Evolutionary conservation across 2,113 vertebrate genomes (phyloP).

Genomic region (Rhinogobius similis): DNA sequence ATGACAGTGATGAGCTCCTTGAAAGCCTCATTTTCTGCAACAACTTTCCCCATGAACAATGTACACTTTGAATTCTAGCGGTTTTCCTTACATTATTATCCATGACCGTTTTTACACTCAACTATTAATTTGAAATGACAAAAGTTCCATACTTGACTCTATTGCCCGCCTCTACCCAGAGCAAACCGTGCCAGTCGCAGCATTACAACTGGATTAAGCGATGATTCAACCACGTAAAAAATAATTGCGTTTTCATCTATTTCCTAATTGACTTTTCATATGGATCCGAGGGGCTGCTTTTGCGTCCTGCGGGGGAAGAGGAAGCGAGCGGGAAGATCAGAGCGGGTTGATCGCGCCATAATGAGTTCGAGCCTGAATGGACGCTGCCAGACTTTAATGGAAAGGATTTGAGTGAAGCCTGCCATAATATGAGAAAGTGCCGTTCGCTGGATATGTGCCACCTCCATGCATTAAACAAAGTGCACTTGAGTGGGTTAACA

Average conservation of each 20-base stretch:
- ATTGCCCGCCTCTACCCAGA: not conserved
- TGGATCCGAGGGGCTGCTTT: slow-evolving; percentile 21
- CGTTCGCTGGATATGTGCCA: slow-evolving; percentile 55
- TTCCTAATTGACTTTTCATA: slow-evolving; percentile 29
- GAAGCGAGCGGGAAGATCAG: slow-evolving; percentile 24
- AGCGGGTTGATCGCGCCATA: slow-evolving; percentile 44
- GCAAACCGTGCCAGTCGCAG: slow-evolving; percentile 2
- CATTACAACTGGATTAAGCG: slow-evolving; percentile 10
- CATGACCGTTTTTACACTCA: not conserved
- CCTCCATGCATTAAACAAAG: slow-evolving; percentile 70
- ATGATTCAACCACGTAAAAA: not conserved
- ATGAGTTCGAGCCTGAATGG: slow-evolving; percentile 30
- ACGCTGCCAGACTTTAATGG: slow-evolving; percentile 39
- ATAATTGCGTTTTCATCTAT: slow-evolving; percentile 18
- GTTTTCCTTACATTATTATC: too few species aligned
- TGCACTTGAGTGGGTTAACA: slow-evolving; percentile 68
- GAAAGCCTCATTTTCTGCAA: too few species aligned
- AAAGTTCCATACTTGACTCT: not conserved
- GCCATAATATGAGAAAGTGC: slow-evolving; percentile 46
- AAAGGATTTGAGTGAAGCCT: slow-evolving; percentile 53
- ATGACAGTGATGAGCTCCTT: too few species aligned
- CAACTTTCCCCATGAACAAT: too few species aligned
- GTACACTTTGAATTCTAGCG: too few species aligned
- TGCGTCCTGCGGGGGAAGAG: slow-evolving; percentile 8
- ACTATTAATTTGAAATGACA: not conserved